phyloP scores from a whole-genome alignment of 37 sponge, comb jelly and placozoan genomes.

The Cliona cf. orientalis region DNA sequence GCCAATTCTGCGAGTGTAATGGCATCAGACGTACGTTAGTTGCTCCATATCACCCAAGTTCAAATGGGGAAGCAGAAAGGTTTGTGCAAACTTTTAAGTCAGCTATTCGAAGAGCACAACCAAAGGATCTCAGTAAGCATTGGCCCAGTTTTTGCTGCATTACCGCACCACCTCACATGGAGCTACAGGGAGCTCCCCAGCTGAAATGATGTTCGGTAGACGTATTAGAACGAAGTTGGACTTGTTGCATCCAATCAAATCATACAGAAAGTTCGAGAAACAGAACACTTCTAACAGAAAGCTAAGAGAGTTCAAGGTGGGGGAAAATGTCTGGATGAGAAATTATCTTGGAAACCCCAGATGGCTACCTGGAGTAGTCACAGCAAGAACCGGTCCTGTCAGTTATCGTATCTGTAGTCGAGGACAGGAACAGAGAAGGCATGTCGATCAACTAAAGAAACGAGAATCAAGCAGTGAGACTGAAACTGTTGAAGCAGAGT shows the following conservation, averaged over 20 bases:
- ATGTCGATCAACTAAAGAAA: not conserved
- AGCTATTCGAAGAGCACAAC: not conserved
- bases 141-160: not conserved
- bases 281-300: not conserved
- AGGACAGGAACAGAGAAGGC: not conserved
- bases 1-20: too few relatives aligned
- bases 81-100: not conserved
- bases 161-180: not conserved
- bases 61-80: not conserved
- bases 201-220: not conserved
- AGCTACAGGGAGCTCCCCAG: not conserved
- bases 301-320: not conserved
- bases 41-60: not conserved
- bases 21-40: not conserved
- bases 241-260: not conserved
- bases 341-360: not conserved
- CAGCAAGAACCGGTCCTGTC: not conserved
- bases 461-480: too few relatives aligned
- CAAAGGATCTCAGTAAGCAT: not conserved
- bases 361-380: not conserved
- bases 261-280: too few relatives aligned
- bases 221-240: not conserved
- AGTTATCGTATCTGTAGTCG: not conserved
- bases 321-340: not conserved
- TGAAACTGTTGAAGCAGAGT: too few relatives aligned